Conservation (phyloP, 1,140 invertebrate species). For the Theocolax elegans region DNA sequence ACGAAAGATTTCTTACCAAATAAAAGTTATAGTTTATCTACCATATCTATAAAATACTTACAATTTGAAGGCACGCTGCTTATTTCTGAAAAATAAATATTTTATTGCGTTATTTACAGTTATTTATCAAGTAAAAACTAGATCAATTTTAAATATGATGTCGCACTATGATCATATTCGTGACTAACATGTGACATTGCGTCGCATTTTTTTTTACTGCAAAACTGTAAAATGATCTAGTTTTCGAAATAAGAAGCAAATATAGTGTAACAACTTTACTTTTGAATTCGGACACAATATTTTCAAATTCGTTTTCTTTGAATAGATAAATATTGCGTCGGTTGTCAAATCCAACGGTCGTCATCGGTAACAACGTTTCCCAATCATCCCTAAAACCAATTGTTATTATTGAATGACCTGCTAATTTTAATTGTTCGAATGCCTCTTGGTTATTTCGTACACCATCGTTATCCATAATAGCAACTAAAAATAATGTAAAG, state of each 20-base stretch:
- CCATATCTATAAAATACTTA: not conserved
- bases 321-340: conserved; percentile 48
- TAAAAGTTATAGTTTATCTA: too few species aligned
- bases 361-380: conserved; percentile 41
- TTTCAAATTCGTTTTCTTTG: conserved; percentile 30
- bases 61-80: not conserved
- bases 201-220: too few species aligned
- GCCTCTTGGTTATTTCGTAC: conserved; percentile 34
- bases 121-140: not conserved
- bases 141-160: too few species aligned
- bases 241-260: not conserved
- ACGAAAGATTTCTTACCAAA: too few species aligned
- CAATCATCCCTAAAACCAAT: conserved; percentile 46
- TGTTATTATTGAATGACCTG: conserved; percentile 45
- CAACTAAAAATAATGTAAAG: conserved; percentile 48
- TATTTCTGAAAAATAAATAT: not conserved
- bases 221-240: too few species aligned
- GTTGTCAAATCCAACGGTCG: conserved; percentile 45
- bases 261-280: not conserved
- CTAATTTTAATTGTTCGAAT: conserved; percentile 42
- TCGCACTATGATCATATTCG: too few species aligned
- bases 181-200: too few species aligned
- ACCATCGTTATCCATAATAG: conserved; percentile 43
- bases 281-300: not conserved
- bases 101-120: not conserved